phyloP scores from a whole-genome alignment of 1,140 invertebrate genomes.

The Glomeris maerens region DNA sequence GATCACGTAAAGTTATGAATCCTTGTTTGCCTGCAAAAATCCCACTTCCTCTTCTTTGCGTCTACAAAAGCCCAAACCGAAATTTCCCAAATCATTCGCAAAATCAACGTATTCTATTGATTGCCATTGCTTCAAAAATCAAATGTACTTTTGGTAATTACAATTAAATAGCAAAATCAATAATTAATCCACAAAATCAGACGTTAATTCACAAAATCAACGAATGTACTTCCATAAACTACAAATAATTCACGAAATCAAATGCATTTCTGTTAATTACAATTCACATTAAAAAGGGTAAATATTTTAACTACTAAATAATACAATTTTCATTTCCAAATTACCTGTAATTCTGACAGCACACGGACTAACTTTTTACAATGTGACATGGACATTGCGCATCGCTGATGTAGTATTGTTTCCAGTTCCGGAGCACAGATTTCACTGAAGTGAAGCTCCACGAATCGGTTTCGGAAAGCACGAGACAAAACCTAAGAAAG shows the following conservation, averaged over 20 bases:
- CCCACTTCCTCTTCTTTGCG: conserved; percentile 63
- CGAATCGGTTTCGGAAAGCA: conserved; percentile 94
- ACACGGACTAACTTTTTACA: conserved; percentile 84
- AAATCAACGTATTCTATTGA: conserved; percentile 11
- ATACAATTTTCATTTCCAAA: conserved; percentile 2
- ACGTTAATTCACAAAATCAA: too few relatives aligned
- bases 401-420: conserved; percentile 76
- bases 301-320: too few relatives aligned
- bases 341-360: conserved; percentile 72
- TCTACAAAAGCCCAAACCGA: too few relatives aligned
- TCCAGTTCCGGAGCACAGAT: conserved; percentile 79
- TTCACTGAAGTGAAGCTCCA: conserved; percentile 93
- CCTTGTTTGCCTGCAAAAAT: conserved; percentile 87
- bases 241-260: too few relatives aligned
- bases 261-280: too few relatives aligned
- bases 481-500: conserved; percentile 56
- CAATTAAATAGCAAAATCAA: conserved; percentile 4
- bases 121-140: conserved; percentile 2
- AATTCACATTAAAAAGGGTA: too few relatives aligned
- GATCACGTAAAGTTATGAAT: conserved; percentile 85
- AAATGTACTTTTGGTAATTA: conserved; percentile 3
- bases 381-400: conserved; percentile 71
- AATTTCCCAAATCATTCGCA: too few relatives aligned
- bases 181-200: conserved; percentile 4
- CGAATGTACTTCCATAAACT: too few relatives aligned